phyloP scores from a whole-genome alignment of 2,888 invertebrate genomes.

The Drosophila sordidapex region DNA sequence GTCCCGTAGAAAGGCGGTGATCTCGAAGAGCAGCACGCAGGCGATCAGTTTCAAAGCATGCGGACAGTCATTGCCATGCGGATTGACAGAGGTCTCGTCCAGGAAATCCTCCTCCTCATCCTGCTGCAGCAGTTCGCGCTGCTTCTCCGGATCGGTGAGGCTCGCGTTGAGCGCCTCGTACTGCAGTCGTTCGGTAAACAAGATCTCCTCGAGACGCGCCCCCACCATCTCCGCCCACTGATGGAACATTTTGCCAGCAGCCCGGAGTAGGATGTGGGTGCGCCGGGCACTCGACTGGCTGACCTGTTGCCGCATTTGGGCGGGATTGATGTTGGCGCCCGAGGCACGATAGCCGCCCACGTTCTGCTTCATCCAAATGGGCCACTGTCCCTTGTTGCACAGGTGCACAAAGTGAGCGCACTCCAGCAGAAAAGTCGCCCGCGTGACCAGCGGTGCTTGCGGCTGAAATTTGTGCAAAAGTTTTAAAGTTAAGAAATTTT shows the following conservation, averaged over 20 bases:
- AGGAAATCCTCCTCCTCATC: conserved; percentile 99
- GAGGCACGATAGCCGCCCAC: conserved; percentile 88
- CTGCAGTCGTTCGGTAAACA: conserved; percentile 92
- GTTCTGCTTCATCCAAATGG: conserved; percentile 97
- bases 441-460: conserved; percentile 96
- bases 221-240: conserved; percentile 91
- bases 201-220: conserved; percentile 94
- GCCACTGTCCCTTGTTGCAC: conserved; percentile 99
- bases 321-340: conserved; percentile 86
- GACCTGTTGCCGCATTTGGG: conserved; percentile 84
- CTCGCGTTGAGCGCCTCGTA: conserved; percentile 89
- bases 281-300: conserved; percentile 88
- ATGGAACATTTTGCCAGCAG: conserved; percentile 98
- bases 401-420: conserved; percentile 98
- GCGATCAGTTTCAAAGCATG: conserved; percentile 95
- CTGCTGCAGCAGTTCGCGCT: conserved; percentile 89
- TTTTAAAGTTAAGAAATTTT: neutral
- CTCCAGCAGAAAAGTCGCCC: conserved; percentile 96
- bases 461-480: conserved; percentile 87
- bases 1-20: conserved; percentile 98
- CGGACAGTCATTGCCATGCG: conserved; percentile 93
- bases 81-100: conserved; percentile 88
- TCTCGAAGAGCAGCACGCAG: conserved; percentile 97
- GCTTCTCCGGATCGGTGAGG: conserved; percentile 91
- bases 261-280: conserved; percentile 91